These are phyloP conservation scores for Sebastes taczanowskii DNA, from an alignment of 2,797 vertebrate genomes.

Conservation along the genomic window DNA sequence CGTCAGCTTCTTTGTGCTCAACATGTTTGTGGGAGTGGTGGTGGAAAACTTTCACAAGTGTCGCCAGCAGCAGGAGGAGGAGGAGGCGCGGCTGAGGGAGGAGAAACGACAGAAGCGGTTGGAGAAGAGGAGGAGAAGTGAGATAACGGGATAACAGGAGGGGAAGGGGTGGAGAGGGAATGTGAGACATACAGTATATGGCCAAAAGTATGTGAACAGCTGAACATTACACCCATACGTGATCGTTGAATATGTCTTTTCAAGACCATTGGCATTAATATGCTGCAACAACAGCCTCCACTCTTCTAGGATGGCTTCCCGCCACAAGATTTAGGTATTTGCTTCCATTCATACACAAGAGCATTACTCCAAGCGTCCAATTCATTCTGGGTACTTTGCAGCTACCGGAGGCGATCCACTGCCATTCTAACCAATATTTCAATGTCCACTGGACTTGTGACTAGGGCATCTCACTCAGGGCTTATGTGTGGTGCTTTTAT, in stretches of 20 bases:
- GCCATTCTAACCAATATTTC: background rate
- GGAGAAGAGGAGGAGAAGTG: conserved; percentile 75
- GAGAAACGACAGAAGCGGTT: conserved; percentile 86
- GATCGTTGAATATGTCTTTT: background rate
- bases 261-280: background rate
- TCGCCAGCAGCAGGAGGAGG: conserved; percentile 95
- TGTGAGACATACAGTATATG: background rate
- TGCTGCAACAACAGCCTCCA: background rate
- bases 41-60: conserved; percentile 99
- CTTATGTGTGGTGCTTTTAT: conserved; percentile 5
- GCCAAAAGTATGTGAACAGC: conserved; percentile 1
- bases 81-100: conserved; percentile 92
- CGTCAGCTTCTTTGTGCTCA: conserved; percentile 98
- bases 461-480: background rate
- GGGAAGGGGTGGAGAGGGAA: background rate
- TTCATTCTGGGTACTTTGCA: background rate
- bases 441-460: background rate
- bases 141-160: conserved; percentile 14
- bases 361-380: background rate
- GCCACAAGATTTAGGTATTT: conserved; percentile 9
- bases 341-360: conserved; percentile 1
- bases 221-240: background rate
- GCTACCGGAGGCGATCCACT: background rate
- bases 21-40: conserved; percentile 98
- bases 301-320: background rate